Evolutionary conservation across 2,888 invertebrate genomes (phyloP).

Genomic region (Hybos culiciformis): DNA sequence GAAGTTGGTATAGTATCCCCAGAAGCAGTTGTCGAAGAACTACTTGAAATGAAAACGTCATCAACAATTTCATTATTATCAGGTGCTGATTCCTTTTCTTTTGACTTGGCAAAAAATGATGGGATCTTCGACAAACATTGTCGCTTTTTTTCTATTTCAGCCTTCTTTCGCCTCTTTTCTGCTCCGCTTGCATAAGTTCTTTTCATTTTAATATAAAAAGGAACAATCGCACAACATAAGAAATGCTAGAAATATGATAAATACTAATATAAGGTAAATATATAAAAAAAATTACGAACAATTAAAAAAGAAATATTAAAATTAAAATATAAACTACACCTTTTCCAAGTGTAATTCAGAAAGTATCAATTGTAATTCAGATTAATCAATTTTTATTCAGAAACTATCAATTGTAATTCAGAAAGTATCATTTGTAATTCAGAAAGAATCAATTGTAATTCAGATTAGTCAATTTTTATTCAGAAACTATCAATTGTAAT

Average conservation of each 20-base stretch:
- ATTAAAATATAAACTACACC: too few relatives aligned
- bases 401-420: too few relatives aligned
- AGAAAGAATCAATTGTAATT: too few relatives aligned
- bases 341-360: too few relatives aligned
- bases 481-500: too few relatives aligned
- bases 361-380: too few relatives aligned
- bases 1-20: not conserved
- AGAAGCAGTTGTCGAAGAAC: not conserved
- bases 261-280: not conserved
- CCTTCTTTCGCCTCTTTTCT: not conserved
- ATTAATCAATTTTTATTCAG: too few relatives aligned
- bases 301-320: not conserved
- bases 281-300: not conserved
- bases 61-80: not conserved
- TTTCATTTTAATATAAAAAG: not conserved
- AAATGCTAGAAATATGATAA: not conserved
- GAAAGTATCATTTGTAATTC: too few relatives aligned
- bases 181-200: not conserved
- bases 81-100: not conserved
- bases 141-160: not conserved
- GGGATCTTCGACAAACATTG: too few relatives aligned
- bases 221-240: not conserved
- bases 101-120: not conserved
- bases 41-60: not conserved
- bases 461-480: too few relatives aligned